phyloP scores from a whole-genome alignment of 2,888 invertebrate genomes.

The Neoascia interrupta region DNA sequence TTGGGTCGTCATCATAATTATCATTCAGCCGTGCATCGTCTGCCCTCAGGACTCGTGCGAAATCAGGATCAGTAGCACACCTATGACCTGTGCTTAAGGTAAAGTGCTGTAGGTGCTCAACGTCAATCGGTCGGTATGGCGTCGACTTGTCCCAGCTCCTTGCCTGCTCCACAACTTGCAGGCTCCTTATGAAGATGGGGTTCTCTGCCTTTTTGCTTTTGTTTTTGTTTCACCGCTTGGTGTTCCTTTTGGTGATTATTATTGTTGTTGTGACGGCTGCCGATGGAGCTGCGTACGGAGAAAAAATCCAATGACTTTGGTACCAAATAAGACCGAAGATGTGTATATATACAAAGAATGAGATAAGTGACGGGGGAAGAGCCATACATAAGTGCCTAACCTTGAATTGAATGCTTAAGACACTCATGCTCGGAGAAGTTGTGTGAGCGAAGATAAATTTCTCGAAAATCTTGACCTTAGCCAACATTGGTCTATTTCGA shows the following conservation, averaged over 20 bases:
- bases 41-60: not conserved
- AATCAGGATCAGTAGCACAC: constrained; percentile 8
- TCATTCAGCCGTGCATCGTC: constrained; percentile 26
- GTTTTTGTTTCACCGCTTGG: constrained; percentile 8
- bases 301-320: constrained; percentile 15
- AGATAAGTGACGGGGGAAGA: no score
- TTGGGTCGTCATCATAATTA: constrained; percentile 50
- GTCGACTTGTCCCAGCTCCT: constrained; percentile 1
- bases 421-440: constrained; percentile 6
- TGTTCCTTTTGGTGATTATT: constrained; percentile 4
- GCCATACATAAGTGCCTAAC: constrained; percentile 20
- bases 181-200: constrained; percentile 11
- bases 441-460: constrained; percentile 26
- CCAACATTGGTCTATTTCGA: no score
- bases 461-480: constrained; percentile 38
- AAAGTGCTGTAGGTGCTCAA: constrained; percentile 6
- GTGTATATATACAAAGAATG: not conserved
- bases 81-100: constrained; percentile 15
- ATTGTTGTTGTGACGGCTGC: not conserved
- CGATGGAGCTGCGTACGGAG: constrained; percentile 15
- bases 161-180: not conserved
- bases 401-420: constrained; percentile 35
- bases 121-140: constrained; percentile 4
- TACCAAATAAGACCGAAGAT: not conserved
- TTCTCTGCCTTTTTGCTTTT: constrained; percentile 6